A percentile compares a stretch with the other conserved stretches of the same genome.
These are phyloP conservation scores for Dynastes tityus DNA, from an alignment of 2,888 invertebrate species.

Conservation along the genomic window DNA sequence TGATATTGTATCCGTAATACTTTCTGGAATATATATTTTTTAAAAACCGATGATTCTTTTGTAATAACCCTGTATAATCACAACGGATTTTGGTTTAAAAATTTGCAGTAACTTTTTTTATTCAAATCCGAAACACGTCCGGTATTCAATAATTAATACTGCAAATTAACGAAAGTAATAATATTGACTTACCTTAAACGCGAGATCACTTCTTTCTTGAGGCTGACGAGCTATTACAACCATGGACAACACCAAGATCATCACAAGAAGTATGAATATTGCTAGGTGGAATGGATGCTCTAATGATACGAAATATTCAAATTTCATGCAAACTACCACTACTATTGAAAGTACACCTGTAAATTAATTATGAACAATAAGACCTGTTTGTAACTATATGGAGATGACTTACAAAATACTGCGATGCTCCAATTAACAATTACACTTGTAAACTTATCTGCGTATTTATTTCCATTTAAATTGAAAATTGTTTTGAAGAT, in stretches of 20 bases:
- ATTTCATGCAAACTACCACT: constrained; percentile 72
- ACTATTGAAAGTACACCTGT: constrained; percentile 74
- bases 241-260: constrained; percentile 71
- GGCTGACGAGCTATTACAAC: constrained; percentile 82
- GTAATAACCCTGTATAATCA: no score
- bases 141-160: background rate
- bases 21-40: no score
- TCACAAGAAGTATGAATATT: constrained; percentile 60
- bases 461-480: constrained; percentile 48
- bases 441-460: constrained; percentile 34
- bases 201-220: constrained; percentile 74
- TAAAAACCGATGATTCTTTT: no score
- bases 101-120: background rate
- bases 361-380: background rate
- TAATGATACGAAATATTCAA: constrained; percentile 63
- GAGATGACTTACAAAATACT: constrained; percentile 48
- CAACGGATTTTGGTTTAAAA: background rate
- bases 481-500: constrained; percentile 47
- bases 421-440: constrained; percentile 51
- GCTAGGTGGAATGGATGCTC: constrained; percentile 66
- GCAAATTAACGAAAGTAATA: background rate
- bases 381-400: background rate
- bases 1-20: no score
- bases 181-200: constrained; percentile 78
- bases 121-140: background rate